Evolutionary conservation across 2,888 invertebrate genomes (phyloP).

Genomic region (Diarsia brunnea): DNA sequence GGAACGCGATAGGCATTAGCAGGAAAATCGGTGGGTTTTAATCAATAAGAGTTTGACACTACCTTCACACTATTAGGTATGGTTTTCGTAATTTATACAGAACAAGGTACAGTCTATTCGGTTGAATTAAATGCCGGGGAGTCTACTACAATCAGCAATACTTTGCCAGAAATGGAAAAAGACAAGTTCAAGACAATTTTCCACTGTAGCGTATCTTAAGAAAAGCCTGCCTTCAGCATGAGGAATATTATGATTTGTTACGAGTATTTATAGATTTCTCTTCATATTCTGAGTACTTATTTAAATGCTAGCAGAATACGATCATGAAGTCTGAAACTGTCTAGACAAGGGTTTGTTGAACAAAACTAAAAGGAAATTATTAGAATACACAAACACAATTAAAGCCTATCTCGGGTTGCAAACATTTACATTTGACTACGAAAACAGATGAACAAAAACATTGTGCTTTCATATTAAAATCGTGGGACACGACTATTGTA

Average conservation of each 20-base stretch:
- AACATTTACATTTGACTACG: constrained; percentile 19
- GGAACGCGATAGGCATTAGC: too few relatives aligned
- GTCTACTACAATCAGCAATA: neutral
- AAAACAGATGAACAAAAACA: constrained; percentile 10
- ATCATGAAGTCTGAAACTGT: constrained; percentile 1
- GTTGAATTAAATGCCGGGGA: neutral
- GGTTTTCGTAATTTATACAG: neutral
- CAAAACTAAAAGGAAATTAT: constrained; percentile 19
- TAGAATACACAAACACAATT: constrained; percentile 20
- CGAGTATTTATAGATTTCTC: neutral
- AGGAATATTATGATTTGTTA: neutral
- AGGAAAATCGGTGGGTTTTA: too few relatives aligned
- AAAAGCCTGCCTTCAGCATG: neutral
- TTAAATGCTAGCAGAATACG: neutral
- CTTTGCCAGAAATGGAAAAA: too few relatives aligned
- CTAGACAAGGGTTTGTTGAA: constrained; percentile 18
- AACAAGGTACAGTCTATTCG: too few relatives aligned
- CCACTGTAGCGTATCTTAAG: neutral
- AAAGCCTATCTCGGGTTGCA: constrained; percentile 16
- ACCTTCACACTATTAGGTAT: neutral
- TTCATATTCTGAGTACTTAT: constrained; percentile 1
- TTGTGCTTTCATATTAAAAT: constrained; percentile 23
- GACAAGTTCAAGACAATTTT: neutral
- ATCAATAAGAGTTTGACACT: too few relatives aligned
- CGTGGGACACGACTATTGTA: constrained; percentile 1